A percentile compares a stretch with the other conserved stretches of the same genome.
These are phyloP conservation scores for Pantala flavescens DNA, from an alignment of 1,140 invertebrate species.

Conservation along the genomic window DNA sequence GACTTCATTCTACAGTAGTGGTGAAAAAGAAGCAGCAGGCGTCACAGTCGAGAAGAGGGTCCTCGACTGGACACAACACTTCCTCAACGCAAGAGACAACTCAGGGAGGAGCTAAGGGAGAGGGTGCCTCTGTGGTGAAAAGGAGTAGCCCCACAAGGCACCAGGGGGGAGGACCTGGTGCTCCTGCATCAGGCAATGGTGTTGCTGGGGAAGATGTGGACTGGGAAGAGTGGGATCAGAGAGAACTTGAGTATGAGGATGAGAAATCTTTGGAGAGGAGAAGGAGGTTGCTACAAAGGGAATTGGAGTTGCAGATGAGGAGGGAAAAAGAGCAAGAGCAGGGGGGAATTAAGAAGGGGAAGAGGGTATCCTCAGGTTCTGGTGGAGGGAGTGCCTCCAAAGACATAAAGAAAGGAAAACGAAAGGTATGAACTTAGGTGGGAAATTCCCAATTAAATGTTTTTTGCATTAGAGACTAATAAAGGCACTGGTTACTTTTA, in stretches of 20 bases:
- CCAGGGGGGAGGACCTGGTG: slow-evolving; percentile 13
- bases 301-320: slow-evolving; percentile 64
- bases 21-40: slow-evolving; percentile 47
- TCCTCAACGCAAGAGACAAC: neutral
- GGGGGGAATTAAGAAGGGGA: slow-evolving; percentile 42
- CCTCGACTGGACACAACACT: neutral
- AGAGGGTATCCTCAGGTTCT: slow-evolving; percentile 17
- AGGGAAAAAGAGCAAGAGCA: slow-evolving; percentile 36
- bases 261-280: slow-evolving; percentile 67
- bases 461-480: too few relatives aligned
- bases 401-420: neutral
- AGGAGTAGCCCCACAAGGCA: neutral
- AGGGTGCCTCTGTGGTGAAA: neutral
- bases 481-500: too few relatives aligned
- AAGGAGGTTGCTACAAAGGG: slow-evolving; percentile 60
- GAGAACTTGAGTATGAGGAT: slow-evolving; percentile 69
- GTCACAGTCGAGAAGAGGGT: slow-evolving; percentile 22
- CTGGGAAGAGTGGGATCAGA: slow-evolving; percentile 65
- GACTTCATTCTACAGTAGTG: slow-evolving; percentile 51
- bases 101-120: neutral
- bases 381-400: slow-evolving; percentile 18
- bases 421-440: neutral
- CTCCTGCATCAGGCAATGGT: slow-evolving; percentile 5
- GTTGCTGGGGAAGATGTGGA: slow-evolving; percentile 39
- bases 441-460: too few relatives aligned